phyloP scores from a whole-genome alignment of 2,113 vertebrate genomes.

The Bos indicus region DNA sequence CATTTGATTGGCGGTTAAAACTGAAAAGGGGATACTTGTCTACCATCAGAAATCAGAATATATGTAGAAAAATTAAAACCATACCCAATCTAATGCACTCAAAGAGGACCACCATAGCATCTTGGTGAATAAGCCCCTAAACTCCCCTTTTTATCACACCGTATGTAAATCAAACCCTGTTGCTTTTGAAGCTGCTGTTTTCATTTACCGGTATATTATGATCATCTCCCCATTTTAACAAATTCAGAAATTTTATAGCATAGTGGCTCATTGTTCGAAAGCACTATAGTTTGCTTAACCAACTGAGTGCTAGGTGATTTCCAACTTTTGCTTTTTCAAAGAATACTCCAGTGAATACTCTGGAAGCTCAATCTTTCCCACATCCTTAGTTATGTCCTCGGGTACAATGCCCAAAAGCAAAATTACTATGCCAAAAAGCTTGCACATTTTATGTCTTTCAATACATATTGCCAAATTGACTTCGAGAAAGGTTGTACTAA shows the following conservation, averaged over 20 bases:
- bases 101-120: not conserved
- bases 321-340: slow-evolving; percentile 18
- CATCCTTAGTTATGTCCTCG: not conserved
- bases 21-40: not conserved
- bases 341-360: not conserved
- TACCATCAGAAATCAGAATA: not conserved
- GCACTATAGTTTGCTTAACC: not conserved
- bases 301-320: not conserved
- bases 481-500: not conserved
- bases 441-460: not conserved
- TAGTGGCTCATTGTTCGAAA: slow-evolving; percentile 7
- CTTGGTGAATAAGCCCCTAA: not conserved
- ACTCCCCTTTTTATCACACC: too few species aligned
- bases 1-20: not conserved
- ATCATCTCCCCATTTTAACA: not conserved
- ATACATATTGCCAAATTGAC: not conserved
- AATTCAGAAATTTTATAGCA: not conserved
- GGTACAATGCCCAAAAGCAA: not conserved
- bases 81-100: not conserved
- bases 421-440: slow-evolving; percentile 8
- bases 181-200: not conserved
- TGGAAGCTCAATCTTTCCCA: not conserved
- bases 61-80: not conserved
- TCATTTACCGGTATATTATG: not conserved
- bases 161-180: not conserved